Percentiles rank a stretch among this genome's conserved stretches.
Evolutionary conservation across 2,888 invertebrate genomes (phyloP).

Genomic region (Tenthredo livida): DNA sequence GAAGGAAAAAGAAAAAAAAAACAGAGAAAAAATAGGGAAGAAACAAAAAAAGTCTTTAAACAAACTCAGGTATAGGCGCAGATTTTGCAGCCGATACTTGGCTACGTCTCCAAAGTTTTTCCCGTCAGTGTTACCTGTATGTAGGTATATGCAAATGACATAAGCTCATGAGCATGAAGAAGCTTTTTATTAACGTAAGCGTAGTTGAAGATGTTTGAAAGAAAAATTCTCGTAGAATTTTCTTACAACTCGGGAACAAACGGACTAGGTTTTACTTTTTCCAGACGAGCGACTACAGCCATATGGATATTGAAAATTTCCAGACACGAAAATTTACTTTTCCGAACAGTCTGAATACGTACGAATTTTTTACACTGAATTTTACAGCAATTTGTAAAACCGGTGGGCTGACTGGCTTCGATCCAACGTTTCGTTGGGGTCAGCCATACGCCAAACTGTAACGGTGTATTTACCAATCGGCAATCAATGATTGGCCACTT

Average conservation of each 20-base stretch:
- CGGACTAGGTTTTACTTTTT: neutral
- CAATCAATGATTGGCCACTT: conserved; percentile 41
- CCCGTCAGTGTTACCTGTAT: neutral
- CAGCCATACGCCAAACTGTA: neutral
- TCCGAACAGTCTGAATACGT: neutral
- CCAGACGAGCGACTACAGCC: neutral
- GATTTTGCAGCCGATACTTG: conserved; percentile 15
- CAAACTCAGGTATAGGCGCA: conserved; percentile 17
- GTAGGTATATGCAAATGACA: neutral
- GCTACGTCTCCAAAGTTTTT: neutral
- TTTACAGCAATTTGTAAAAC: conserved; percentile 9
- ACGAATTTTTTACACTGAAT: neutral
- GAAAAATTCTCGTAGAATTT: neutral
- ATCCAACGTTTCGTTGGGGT: conserved; percentile 10
- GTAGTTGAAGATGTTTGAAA: neutral
- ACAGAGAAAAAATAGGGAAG: neutral
- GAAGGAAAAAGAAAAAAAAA: neutral
- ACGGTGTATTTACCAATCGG: conserved; percentile 28
- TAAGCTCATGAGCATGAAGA: neutral
- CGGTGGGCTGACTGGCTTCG: conserved; percentile 26
- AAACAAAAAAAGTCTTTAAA: conserved; percentile 12
- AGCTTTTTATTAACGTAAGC: neutral
- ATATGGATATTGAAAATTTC: neutral
- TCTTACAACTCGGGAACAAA: neutral
- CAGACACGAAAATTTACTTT: neutral